Evolutionary conservation across 2,888 invertebrate genomes (phyloP), one percentile per base, ranked within the genome.

Genomic region (Metellina segmentata): DNA sequence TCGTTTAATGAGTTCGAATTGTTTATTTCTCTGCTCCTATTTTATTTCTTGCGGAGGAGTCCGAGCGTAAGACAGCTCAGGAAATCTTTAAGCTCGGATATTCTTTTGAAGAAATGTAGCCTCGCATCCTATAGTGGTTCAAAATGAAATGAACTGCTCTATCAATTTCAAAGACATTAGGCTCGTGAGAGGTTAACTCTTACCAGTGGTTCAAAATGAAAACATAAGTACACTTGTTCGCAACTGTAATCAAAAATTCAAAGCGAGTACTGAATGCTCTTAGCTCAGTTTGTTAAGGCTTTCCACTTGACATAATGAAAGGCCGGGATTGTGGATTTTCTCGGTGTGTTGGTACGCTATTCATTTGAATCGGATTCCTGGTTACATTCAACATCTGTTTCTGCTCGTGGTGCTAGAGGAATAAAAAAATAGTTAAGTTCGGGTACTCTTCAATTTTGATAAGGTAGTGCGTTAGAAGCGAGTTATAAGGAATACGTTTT

Each of bases 181-280:
- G 9, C 6, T 61, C 34, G 79, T 11, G 53, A 53, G 19, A 19
- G 72, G 72, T 83, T 34, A 34, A 53, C 52, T 52, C 52, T 52
- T n/a, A 85, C 19, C 34, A 74, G 16, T 72, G n/a, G 72, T 85
- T 85, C 74, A 74, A 85, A 85, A 85, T 85, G 53, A 85, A 85
- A 85, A 85, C 48, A 19, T 34, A 53, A 74, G 53, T 7, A 9
- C 72, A 34, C 49, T 49, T 69, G 49, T 6, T 70, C 75, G 74
- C n/a, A 52, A 34, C 13, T 7, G 0, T 5, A 53, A 85, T 85
- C 74, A 85, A 85, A 74, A 74, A 85, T 85, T 53, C 53, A 85
- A 74, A 53, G 20, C 61, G 34, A 16, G 20, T 11, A 6, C 53
- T 48, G 61, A 79, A 34, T 53, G 9, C 19, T 79, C 11, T 19